Evolutionary conservation across 2,113 vertebrate genomes (phyloP), one percentile per base, ranked within the genome.

Genomic region (Lampris incognitus): DNA sequence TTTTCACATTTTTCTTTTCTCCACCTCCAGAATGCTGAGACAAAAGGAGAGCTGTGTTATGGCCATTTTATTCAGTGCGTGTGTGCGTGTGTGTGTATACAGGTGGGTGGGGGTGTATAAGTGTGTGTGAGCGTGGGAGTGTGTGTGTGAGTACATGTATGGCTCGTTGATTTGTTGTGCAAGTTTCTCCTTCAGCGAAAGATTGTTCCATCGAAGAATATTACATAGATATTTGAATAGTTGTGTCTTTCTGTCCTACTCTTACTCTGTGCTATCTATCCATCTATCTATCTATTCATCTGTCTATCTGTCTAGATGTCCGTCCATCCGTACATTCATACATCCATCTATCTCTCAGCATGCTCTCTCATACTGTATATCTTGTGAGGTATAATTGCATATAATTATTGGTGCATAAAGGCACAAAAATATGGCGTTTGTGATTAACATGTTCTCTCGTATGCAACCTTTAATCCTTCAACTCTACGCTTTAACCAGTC

Each of bases 1-100:
- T 93, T 94, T 91, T 95, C 93, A 91, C 93, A 89, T 91, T 85
- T 87, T 84, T 78, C 86, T 92, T 93, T 90, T 91, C 91, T 91
- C 75, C 73, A 74, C 92, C 91, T 93, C 85, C 92, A 93, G 88
- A 89, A 89, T 85, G 71, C 82, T 89, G 87, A 88, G 89, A 91
- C 89, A 89, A 91, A 92, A 74, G 89, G 49, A 56, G 63, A 69
- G 60, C 75, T 81, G 87, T 88, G 79, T 84, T 87, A 86, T 82
- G 77, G 85, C 82, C 70, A 79, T 86, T 84, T 81, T 79, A 69
- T 85, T 71, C 42, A 4, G 62, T 8, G 41, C 36, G 13, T 46
- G 41, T 63, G 61, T 24, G 1, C 48, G 42, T 64, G 42, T 48
- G 1, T 24, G 42, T 64, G 24, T 24, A 24, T 24, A 24, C 24